Base-by-base conservation (phyloP, 2,888 invertebrate genomes). In the Microplitis deprimator region DNA sequence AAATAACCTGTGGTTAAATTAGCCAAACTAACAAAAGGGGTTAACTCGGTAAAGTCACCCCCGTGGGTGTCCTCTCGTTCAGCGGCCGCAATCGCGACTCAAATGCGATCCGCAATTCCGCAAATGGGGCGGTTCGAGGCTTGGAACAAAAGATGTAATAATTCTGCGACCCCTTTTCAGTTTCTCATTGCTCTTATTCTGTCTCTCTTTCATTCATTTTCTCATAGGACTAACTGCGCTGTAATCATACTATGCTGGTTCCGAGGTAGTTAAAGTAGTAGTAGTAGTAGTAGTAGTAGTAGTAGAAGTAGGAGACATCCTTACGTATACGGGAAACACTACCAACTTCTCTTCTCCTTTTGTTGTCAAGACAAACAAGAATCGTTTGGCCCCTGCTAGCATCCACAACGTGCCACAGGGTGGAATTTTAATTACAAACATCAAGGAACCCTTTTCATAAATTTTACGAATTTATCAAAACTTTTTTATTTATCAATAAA, bases 351-450 rank as follows among this genome's bases (percentile, higher is more conserved):
- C 79, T 77, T 77, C 80, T 80, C 87, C 87, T 86, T 87, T 88
- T 89, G 88, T 89, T 89, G 88, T 87, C 88, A 87, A 89, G 87
- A 89, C 89, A 89, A 89, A 89, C 88, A 89, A 87, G 88, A 89
- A 89, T 87, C 86, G 88, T 87, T 89, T 87, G 87, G 50, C 50
- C 74, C 80, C 86, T 85, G 83, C 83, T 80, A 80, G 83, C 84
- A 83, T 82, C 83, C 81, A 81, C 80, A 79, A 77, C 74, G 77
- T 61, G 77, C 76, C 75, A 79, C 82, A 81, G 84, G 84, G 83
- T 83, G 87, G 87, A 88, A 89, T 89, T 89, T 89, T 88, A 88
- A 89, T 89, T 87, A 87, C 86, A 81, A 87, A 88, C 87, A 88
- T 87, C 86, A 87, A 85, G 83, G 82, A 79, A 80, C 78, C 83